Evolutionary conservation across 2,113 vertebrate genomes (phyloP).

Genomic region (Pyrgilauda ruficollis): DNA sequence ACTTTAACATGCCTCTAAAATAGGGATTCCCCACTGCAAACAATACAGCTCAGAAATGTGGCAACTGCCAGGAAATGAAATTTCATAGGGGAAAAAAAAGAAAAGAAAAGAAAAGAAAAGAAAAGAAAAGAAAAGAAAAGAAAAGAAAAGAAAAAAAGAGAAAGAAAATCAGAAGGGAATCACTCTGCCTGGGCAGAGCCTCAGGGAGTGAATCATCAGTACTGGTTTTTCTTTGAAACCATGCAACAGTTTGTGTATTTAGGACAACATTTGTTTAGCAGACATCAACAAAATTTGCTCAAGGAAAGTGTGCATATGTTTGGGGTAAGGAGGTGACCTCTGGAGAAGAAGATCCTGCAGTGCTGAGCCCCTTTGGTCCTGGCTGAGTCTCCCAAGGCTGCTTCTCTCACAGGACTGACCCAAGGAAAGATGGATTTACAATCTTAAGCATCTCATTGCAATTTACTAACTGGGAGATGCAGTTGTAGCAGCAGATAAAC

Average conservation of each 20-base stretch:
- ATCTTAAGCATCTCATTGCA: rapidly evolving
- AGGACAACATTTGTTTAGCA: background rate
- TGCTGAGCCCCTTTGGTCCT: rapidly evolving
- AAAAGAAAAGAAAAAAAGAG: rapidly evolving
- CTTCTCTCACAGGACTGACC: background rate
- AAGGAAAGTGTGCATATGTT: background rate
- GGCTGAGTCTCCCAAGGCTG: rapidly evolving
- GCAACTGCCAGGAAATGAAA: background rate
- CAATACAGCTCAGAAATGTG: background rate
- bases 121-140: rapidly evolving
- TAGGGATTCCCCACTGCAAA: background rate
- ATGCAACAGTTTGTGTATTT: slow-evolving; percentile 16
- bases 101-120: rapidly evolving
- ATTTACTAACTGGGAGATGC: background rate
- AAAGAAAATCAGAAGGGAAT: background rate
- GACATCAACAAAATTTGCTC: slow-evolving; percentile 29
- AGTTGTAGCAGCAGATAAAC: background rate
- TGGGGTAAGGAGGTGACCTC: background rate
- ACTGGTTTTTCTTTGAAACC: slow-evolving; percentile 9
- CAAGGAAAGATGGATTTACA: background rate
- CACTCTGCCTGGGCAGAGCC: slow-evolving; percentile 5
- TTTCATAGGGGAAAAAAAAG: rapidly evolving
- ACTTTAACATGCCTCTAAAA: rapidly evolving
- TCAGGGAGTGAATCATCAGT: slow-evolving; percentile 9
- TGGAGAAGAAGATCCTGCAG: background rate